A percentile compares a stretch with the other conserved stretches of the same genome.
Evolutionary conservation across 2,113 vertebrate species (phyloP).

Genomic region (Rhizomys pruinosus): DNA sequence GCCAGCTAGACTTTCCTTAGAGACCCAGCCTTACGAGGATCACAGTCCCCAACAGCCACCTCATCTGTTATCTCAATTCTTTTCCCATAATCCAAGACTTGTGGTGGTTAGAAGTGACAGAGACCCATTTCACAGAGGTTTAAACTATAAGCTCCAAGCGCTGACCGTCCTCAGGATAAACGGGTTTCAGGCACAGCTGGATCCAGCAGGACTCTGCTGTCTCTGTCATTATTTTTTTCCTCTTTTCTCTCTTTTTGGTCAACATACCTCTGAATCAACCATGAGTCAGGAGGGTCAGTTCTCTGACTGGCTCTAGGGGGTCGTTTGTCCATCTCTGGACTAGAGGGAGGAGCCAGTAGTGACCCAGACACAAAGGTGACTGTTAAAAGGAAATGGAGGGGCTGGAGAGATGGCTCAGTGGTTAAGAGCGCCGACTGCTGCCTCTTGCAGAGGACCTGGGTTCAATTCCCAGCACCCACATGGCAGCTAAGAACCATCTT

Average conservation of each 20-base stretch:
- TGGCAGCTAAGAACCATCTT: no score
- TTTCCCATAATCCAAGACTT: background rate
- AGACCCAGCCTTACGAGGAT: background rate
- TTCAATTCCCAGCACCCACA: no score
- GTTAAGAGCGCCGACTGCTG: no score
- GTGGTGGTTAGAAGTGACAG: background rate
- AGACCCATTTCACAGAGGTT: background rate
- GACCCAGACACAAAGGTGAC: background rate
- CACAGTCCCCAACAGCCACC: background rate
- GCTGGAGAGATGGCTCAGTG: no score
- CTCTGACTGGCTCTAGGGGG: background rate
- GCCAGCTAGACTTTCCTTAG: background rate
- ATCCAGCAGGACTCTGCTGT: background rate
- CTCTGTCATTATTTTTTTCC: background rate
- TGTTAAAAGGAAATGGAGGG: no score
- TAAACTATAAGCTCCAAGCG: background rate
- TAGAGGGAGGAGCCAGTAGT: background rate
- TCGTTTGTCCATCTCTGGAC: background rate
- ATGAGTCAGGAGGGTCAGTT: background rate
- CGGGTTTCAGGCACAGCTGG: conserved; percentile 25
- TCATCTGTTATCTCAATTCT: background rate
- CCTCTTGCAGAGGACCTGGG: no score
- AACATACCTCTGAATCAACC: background rate
- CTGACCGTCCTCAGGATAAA: background rate
- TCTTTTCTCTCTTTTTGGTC: background rate